Conservation (phyloP, 2,113 vertebrate species). For the Passer domesticus region DNA sequence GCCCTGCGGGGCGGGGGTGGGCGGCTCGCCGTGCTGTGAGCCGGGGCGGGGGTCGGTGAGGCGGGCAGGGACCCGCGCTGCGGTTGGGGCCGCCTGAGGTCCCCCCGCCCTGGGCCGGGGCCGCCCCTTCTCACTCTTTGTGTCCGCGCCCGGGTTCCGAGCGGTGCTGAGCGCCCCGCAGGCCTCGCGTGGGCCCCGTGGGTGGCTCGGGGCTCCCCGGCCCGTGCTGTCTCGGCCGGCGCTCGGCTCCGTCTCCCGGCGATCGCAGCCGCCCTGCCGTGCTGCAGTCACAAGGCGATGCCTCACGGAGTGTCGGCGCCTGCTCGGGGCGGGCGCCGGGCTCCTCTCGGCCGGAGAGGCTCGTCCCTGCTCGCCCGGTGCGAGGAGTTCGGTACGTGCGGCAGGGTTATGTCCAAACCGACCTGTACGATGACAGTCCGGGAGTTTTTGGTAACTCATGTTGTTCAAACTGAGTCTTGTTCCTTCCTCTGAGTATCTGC, state of each 20-base stretch:
- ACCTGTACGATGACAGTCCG: rapidly evolving
- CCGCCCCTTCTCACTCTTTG: neutral
- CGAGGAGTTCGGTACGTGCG: neutral
- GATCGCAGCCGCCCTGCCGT: neutral
- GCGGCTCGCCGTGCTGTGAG: neutral
- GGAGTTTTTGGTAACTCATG: neutral
- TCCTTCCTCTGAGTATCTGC: neutral
- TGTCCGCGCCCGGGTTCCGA: neutral
- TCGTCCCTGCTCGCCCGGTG: neutral
- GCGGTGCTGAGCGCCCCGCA: neutral
- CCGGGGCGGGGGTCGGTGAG: neutral
- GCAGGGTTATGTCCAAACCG: rapidly evolving
- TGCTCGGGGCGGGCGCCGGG: neutral
- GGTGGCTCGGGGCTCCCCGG: no score
- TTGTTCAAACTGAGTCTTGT: neutral
- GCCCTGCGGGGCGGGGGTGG: no score
- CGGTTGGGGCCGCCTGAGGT: no score
- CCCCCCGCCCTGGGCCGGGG: no score
- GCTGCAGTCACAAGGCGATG: neutral
- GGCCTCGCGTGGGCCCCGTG: neutral
- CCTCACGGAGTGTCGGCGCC: neutral
- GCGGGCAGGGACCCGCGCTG: neutral
- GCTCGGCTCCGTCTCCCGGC: neutral
- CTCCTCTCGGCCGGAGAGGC: neutral
- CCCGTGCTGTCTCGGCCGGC: no score